phyloP scores from a whole-genome alignment of 2,797 vertebrate species.

The Mionectes olivaceus region DNA sequence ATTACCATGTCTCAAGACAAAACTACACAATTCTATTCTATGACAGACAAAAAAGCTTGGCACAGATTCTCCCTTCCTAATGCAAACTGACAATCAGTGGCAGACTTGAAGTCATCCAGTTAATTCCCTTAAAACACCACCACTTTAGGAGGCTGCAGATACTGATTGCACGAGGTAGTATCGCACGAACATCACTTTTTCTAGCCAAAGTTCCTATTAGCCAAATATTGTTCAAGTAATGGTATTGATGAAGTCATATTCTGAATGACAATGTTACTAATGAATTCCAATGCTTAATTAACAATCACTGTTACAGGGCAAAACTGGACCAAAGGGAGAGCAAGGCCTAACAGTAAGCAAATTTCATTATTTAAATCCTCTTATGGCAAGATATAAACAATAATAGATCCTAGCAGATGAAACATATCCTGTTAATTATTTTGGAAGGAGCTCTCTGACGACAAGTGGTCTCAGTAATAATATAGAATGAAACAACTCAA shows the following conservation, averaged over 20 bases:
- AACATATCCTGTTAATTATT: not conserved
- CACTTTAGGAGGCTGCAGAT: not conserved
- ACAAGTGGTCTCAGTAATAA: not conserved
- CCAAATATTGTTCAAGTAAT: not conserved
- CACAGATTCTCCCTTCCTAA: not conserved
- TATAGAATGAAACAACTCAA: not conserved
- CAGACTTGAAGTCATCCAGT: not conserved
- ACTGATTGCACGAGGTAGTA: not conserved
- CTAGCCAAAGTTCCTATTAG: not conserved
- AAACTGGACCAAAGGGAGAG: conserved; percentile 85
- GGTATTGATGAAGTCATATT: not conserved
- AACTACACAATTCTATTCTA: not conserved
- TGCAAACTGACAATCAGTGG: not conserved
- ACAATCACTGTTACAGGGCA: conserved; percentile 78
- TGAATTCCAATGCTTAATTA: conserved; percentile 15
- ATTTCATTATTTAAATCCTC: conserved; percentile 1
- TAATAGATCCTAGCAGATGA: not conserved
- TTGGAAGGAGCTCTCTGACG: not conserved
- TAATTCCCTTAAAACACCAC: not conserved
- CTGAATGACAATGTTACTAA: not conserved
- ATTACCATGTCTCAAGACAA: not conserved
- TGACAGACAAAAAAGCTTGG: not conserved
- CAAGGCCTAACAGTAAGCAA: conserved; percentile 88
- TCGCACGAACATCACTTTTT: not conserved
- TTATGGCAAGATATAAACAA: not conserved